Evolutionary conservation across 2,113 vertebrate genomes (phyloP).

Genomic region (Saguinus midas): DNA sequence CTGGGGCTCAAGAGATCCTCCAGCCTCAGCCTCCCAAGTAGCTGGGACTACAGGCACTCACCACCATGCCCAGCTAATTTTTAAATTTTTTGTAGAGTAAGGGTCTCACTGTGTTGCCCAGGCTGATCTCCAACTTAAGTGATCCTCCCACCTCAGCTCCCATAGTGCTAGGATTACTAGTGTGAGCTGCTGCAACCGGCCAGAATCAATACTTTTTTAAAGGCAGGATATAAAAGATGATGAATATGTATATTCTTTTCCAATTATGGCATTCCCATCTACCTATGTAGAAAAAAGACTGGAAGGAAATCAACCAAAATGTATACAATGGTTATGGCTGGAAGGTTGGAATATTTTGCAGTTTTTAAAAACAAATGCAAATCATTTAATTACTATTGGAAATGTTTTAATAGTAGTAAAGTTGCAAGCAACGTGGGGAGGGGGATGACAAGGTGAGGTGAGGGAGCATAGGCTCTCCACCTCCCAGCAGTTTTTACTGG

Average conservation of each 20-base stretch:
- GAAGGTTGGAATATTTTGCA: slow-evolving; percentile 1
- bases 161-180: no score
- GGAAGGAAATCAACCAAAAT: not conserved
- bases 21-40: no score
- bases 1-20: no score
- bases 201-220: not conserved
- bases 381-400: not conserved
- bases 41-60: no score
- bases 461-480: not conserved
- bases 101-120: no score
- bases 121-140: no score
- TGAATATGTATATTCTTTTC: not conserved
- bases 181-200: no score
- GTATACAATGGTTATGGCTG: not conserved
- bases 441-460: slow-evolving; percentile 8
- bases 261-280: not conserved
- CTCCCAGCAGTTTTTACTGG: slow-evolving; percentile 29
- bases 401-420: not conserved
- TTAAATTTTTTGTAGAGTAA: no score
- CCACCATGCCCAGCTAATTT: no score
- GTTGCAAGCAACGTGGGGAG: not conserved
- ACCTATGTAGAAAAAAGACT: not conserved
- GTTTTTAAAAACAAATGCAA: slow-evolving; percentile 10
- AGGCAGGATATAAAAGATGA: not conserved
- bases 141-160: no score